Base-by-base conservation (phyloP, 2,113 vertebrate species). In the Ageneiosus marmoratus region DNA sequence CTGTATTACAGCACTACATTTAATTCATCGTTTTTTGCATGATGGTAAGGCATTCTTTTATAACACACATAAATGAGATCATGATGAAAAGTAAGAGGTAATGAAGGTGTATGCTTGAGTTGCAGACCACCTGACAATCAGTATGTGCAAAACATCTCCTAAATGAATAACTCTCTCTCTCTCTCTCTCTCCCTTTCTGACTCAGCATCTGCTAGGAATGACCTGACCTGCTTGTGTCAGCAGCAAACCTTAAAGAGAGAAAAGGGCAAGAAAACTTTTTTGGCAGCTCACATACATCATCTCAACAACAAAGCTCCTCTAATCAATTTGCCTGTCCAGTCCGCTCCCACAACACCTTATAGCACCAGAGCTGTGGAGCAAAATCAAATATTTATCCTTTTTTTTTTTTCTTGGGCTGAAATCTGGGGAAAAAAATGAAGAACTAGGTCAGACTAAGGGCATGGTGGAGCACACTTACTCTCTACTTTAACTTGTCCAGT, bases 271-370 rank as follows among this genome's bases (percentile, higher is more conserved):
- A 82, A 86, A 83, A 84, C 79, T 77, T 86, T 13, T 83, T 53
- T 84, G 87, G 85, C 87, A 88, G 85, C 82, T 65, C 83, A 79
- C 85, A 88, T 88, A 84, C 83, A 88, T 88, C 87, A 88, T 72
- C 77, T 84, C 82, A 84, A 84, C 87, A 84, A 84, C 83, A 88
- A 80, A 72, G 83, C 85, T 63, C 51, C 83, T 82, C 83, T 88
- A 88, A 88, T 88, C 85, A 88, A 88, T 88, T 80, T 82, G 83
- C 82, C 76, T 86, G 84, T 84, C 82, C 72, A 65, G 79, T 79
- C 75, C 87, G 56, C 76, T 86, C 87, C 82, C 87, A 88, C 75
- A 82, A 86, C 87, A 84, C 85, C 83, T 75, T 76, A 63, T 74
- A 80, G 84, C 79, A 69, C 29, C 24, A 24, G 67, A 77, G 75